Evolutionary conservation across 1,140 invertebrate species (phyloP).

Genomic region (Bombus waltoni): DNA sequence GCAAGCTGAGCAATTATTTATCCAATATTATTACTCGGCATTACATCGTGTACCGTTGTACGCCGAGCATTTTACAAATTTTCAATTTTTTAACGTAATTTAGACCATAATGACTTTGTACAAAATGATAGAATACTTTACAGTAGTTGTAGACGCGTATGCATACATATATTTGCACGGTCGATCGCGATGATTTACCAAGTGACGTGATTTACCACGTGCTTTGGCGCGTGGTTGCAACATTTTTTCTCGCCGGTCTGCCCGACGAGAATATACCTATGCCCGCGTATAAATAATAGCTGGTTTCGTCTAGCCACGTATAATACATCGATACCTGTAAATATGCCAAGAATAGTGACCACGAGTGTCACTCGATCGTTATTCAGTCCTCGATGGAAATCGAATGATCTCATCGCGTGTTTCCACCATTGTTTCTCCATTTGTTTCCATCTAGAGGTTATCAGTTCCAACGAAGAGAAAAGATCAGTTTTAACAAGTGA

Average conservation of each 20-base stretch:
- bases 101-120: not conserved
- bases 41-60: not conserved
- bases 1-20: not conserved
- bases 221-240: slow-evolving; percentile 57
- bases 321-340: slow-evolving; percentile 49
- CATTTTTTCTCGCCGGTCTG: slow-evolving; percentile 42
- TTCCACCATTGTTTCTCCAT: not conserved
- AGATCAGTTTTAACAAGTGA: not conserved
- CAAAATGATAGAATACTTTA: slow-evolving; percentile 9
- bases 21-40: not conserved
- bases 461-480: not conserved
- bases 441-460: not conserved
- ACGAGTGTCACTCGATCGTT: slow-evolving; percentile 66
- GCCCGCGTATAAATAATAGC: slow-evolving; percentile 29
- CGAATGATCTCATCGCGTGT: slow-evolving; percentile 20
- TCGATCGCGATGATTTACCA: not conserved
- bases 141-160: not conserved
- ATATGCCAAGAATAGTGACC: slow-evolving; percentile 66
- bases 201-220: slow-evolving; percentile 49
- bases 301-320: slow-evolving; percentile 28
- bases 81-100: too few species aligned
- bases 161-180: not conserved
- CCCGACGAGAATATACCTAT: slow-evolving; percentile 44
- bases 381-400: slow-evolving; percentile 55
- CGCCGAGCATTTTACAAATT: too few species aligned